Evolutionary conservation across 1,140 invertebrate genomes (phyloP), one percentile per base, ranked within the genome.

Genomic region (Hesperophylax magnus): DNA sequence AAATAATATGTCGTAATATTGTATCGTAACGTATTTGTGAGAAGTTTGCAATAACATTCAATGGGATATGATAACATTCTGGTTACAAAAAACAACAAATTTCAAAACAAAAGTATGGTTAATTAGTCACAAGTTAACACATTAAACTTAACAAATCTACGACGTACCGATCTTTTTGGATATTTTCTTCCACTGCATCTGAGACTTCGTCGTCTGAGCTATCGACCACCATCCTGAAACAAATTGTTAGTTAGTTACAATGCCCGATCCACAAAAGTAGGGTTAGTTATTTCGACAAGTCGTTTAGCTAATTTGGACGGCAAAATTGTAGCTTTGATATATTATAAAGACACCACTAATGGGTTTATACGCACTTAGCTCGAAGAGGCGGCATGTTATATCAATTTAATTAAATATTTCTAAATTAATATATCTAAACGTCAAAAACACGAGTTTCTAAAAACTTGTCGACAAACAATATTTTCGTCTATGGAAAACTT

Each of bases 331-430:
- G n/a, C 34, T 31, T 67, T 67, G 14, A 67, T 31, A 22, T 14
- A 67, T 27, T 67, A 67, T n/a, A 31, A 15, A 34, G 31, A 22
- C 39, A 18, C 31, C 7, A 74, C 39, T 20, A 74, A 74, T 20
- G 8, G 18, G 6, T 53, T 47, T 20, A 52, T 24, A 60, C 76
- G 22, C 53, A 78, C 76, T 39, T 39, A 15, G n/a, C 54, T 47
- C 61, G 27, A 31, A 78, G 18, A 78, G 76, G 76, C 22, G 60
- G 60, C 76, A 78, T 78, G 39, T 47, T 3, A 47, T 14, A 47
- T 47, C 39, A 14, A 47, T 47, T 47, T 47, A 14, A 47, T 47
- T 9, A 47, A 14, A 34, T 34, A 6, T 47, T 47, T 47, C 11
- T 47, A 47, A 2, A 47, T 9, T 47, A 47, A 47, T 47, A 39